Conservation (phyloP, 2,797 vertebrate genomes). For the Nothura maculosa region DNA sequence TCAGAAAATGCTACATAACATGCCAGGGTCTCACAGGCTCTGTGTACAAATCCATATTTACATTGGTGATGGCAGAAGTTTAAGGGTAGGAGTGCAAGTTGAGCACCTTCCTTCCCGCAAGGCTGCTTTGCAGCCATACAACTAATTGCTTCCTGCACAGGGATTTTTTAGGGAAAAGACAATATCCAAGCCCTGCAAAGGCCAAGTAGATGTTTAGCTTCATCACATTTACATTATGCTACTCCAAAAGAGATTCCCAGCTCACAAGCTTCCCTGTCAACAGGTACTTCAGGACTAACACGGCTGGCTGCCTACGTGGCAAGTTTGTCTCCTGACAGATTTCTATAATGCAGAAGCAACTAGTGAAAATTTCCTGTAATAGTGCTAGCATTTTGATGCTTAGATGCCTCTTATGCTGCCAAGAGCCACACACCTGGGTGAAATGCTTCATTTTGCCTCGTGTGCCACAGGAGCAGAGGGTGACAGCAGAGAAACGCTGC, state of each 20-base stretch:
- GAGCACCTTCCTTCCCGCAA: not conserved
- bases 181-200: conserved; percentile 1
- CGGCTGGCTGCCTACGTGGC: not conserved
- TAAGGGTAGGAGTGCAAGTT: not conserved
- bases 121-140: not conserved
- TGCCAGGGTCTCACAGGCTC: not conserved
- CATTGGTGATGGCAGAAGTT: not conserved
- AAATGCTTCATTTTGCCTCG: not conserved
- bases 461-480: not conserved
- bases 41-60: not conserved
- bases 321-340: not conserved
- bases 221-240: not conserved
- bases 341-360: not conserved
- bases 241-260: not conserved
- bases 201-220: not conserved
- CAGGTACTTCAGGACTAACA: not conserved
- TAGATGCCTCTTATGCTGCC: not conserved
- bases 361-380: not conserved
- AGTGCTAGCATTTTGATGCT: not conserved
- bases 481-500: not conserved
- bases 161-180: conserved; percentile 14
- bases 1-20: not conserved
- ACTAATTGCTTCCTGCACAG: not conserved
- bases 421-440: not conserved
- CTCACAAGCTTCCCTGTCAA: not conserved